Conservation (phyloP, 2,888 invertebrate genomes). For the Actias luna region DNA sequence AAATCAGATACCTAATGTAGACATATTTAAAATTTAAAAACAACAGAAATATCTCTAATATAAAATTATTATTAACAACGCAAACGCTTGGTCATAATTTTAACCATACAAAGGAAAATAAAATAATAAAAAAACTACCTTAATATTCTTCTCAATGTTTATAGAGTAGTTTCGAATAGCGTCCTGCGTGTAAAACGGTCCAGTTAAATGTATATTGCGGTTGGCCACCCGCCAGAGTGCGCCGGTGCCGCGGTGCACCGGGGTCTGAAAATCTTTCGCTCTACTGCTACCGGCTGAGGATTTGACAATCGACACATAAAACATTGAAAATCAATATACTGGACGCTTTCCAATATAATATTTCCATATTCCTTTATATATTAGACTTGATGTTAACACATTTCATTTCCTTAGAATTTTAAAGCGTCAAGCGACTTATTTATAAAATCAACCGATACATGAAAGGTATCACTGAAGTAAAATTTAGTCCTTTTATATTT, state of each 20-base stretch:
- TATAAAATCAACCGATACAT: background rate
- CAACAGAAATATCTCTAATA: background rate
- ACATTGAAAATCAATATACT: slow-evolving; percentile 10
- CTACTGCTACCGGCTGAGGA: slow-evolving; percentile 49
- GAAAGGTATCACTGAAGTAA: too few relatives aligned
- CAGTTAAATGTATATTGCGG: slow-evolving; percentile 68
- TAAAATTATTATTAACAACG: background rate
- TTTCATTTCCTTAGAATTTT: background rate
- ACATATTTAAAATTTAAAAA: background rate
- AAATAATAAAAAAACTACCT: slow-evolving; percentile 49
- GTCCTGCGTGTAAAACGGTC: slow-evolving; percentile 69
- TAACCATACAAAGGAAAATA: slow-evolving; percentile 38
- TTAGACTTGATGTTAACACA: background rate
- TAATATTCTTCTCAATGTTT: slow-evolving; percentile 68
- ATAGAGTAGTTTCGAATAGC: slow-evolving; percentile 72
- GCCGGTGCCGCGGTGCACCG: slow-evolving; percentile 21
- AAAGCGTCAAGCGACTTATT: background rate
- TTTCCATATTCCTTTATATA: background rate
- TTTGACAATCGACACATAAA: slow-evolving; percentile 61
- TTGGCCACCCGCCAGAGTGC: slow-evolving; percentile 68
- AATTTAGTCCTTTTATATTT: too few relatives aligned
- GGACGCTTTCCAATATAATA: background rate
- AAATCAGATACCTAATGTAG: background rate
- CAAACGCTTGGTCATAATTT: background rate
- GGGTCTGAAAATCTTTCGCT: slow-evolving; percentile 62